Conservation (phyloP, 2,113 vertebrate species). For the Castor canadensis region DNA sequence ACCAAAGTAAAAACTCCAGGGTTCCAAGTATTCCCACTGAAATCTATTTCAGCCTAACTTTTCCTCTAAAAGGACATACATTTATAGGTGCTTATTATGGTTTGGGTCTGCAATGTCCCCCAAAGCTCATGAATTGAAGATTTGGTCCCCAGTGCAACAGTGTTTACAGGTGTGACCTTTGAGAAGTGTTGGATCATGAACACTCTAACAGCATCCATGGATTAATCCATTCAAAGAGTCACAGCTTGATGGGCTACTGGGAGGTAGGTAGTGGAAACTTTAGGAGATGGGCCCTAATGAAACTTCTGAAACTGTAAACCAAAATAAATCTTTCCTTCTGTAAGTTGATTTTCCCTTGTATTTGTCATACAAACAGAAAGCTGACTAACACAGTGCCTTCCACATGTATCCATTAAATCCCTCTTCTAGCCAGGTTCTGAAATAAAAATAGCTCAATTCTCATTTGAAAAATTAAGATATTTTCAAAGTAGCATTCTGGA, state of each 20-base stretch:
- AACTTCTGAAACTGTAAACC: background rate
- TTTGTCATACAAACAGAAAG: background rate
- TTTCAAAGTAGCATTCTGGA: constrained; percentile 14
- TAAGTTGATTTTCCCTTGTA: background rate
- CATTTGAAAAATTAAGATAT: background rate
- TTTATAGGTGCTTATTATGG: background rate
- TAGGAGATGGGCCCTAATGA: no score
- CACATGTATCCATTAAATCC: background rate
- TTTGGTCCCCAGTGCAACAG: background rate
- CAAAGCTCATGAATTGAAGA: background rate
- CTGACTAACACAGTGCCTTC: background rate
- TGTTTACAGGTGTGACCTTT: background rate
- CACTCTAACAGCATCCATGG: no score
- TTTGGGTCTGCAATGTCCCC: background rate
- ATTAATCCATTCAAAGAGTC: no score
- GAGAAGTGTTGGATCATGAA: no score
- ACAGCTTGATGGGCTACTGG: no score
- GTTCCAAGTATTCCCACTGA: background rate
- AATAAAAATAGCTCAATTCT: background rate
- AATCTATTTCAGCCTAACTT: background rate
- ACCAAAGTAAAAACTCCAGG: background rate
- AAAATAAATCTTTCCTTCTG: background rate
- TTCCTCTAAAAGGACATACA: background rate
- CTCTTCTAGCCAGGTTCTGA: background rate
- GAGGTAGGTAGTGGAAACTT: no score